Evolutionary conservation across 2,888 invertebrate species (phyloP), one percentile per base, ranked within the genome.

Genomic region (Caenorhabditis angaria): DNA sequence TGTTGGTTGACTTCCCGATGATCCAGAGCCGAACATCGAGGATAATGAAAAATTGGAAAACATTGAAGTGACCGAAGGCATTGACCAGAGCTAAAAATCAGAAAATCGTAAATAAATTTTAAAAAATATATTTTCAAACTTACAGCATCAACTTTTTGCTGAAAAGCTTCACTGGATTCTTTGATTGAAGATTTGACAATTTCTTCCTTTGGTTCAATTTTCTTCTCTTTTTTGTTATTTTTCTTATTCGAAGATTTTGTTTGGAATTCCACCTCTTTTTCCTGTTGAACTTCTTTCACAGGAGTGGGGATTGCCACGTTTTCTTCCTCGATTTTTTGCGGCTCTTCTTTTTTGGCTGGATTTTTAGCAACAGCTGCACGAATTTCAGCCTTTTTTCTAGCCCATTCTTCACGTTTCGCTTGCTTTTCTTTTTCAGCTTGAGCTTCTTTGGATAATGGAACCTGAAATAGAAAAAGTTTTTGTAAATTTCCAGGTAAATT

Each of bases 361-460:
- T n/a, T n/a, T 5, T 65, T 65, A 12, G 65, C 70, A 50, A 71
- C 57, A 50, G 48, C 67, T 25, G 66, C 71, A n/a, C 53, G 68
- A 41, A 62, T 65, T 59, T 70, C 70, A 0, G 72, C 76, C 47
- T 72, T 76, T 28, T 59, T 66, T 10, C 66, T 32, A 12, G 72
- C 71, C 72, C 72, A 72, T 54, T 67, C 67, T 28, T 64, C 67
- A 12, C 67, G 71, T 53, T 53, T 55, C 28, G 63, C 69, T 18
- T 29, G 41, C 35, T 66, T 69, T 6, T 66, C 69, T 25, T 62
- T 61, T 24, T 72, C 72, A 14, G 57, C 57, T 24, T 61, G 64
- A 0, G 71, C 76, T 61, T 76, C 70, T 65, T 76, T 71, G 47
- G 76, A 72, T 18, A 76, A 48, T 20, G 61, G 65, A 14, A 68